phyloP scores from a whole-genome alignment of 2,888 invertebrate genomes.

The Thereva unica region DNA sequence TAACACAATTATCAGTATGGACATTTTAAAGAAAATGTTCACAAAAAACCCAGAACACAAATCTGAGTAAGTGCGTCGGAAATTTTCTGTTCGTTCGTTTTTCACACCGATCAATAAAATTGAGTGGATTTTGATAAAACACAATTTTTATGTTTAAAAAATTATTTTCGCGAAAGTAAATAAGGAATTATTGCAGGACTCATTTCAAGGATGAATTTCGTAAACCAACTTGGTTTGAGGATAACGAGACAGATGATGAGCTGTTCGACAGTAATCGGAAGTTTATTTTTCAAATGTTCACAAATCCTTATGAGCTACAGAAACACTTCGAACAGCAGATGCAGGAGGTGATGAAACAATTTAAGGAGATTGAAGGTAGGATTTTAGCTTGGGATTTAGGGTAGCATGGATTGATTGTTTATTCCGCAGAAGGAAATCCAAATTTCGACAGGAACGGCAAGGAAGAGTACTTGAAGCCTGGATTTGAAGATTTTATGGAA shows the following conservation, averaged over 20 bases:
- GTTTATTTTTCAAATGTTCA: conserved; percentile 62
- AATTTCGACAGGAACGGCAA: conserved; percentile 56
- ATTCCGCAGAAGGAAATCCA: conserved; percentile 45
- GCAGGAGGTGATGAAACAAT: conserved; percentile 61
- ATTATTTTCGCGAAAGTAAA: not conserved
- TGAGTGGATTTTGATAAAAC: not conserved
- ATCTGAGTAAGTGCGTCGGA: conserved; percentile 46
- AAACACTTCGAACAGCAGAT: conserved; percentile 66
- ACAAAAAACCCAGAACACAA: conserved; percentile 46
- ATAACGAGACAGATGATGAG: conserved; percentile 57
- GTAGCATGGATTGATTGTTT: not conserved
- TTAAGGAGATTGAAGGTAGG: conserved; percentile 56
- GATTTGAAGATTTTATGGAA: conserved; percentile 53
- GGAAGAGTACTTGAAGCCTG: conserved; percentile 63
- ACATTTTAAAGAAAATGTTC: conserved; percentile 53
- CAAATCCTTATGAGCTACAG: conserved; percentile 65
- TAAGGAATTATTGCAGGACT: not conserved
- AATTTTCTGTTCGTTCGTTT: not conserved
- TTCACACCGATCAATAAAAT: conserved; percentile 6
- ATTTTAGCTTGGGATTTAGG: not conserved
- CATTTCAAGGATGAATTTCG: conserved; percentile 54
- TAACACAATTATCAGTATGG: conserved; percentile 43
- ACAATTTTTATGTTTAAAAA: conserved; percentile 1
- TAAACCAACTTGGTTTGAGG: conserved; percentile 58
- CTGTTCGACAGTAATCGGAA: conserved; percentile 55